These are phyloP conservation scores for Mizuhopecten yessoensis DNA, from an alignment of 1,140 invertebrate species.

Conservation along the genomic window DNA sequence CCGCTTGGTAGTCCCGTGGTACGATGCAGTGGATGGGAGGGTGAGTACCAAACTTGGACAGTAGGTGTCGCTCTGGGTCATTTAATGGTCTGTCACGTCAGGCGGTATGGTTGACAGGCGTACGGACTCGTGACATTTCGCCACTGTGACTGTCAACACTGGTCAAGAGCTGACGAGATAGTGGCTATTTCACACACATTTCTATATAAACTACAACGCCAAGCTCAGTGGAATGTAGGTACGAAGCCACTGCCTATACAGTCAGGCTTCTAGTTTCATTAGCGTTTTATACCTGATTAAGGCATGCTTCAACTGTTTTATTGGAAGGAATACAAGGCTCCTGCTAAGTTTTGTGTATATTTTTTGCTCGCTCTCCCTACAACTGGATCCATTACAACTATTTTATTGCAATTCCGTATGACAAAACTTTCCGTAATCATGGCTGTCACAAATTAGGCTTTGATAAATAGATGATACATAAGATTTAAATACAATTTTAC, in stretches of 20 bases:
- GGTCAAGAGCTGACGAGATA: not conserved
- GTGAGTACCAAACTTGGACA: not conserved
- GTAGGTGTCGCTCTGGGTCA: not conserved
- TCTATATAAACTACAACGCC: not conserved
- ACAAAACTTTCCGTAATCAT: not conserved
- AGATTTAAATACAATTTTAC: too few relatives aligned
- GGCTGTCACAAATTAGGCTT: too few relatives aligned
- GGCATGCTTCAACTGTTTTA: not conserved
- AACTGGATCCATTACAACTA: not conserved
- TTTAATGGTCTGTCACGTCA: not conserved
- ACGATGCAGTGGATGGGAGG: not conserved
- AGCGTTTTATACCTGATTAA: not conserved
- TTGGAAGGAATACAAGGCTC: not conserved
- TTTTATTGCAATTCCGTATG: not conserved
- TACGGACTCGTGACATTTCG: not conserved
- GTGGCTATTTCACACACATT: slow-evolving; percentile 32
- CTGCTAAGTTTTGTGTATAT: not conserved
- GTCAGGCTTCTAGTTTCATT: not conserved
- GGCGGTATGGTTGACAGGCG: not conserved
- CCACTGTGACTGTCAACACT: not conserved
- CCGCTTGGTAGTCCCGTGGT: not conserved
- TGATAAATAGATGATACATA: too few relatives aligned
- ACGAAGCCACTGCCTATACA: not conserved
- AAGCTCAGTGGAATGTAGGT: not conserved
- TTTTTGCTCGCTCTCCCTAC: not conserved